Base-by-base conservation (phyloP, 1,140 invertebrate genomes). In the Zaprionus davidi region DNA sequence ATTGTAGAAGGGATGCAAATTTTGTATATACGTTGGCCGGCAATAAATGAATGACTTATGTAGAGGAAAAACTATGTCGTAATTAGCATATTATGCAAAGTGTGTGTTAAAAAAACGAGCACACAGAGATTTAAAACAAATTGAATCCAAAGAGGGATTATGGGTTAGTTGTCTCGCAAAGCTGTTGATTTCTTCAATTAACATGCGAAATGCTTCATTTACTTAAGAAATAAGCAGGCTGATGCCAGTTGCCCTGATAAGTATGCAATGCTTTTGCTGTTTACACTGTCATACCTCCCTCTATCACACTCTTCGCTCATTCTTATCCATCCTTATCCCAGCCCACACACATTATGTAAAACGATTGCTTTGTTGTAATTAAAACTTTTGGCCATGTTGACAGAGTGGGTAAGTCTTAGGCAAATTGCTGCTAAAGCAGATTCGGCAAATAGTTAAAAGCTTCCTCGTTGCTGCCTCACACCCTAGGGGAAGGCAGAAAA, bases 21-120 rank as follows among this genome's bases (percentile, higher is more conserved):
- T 34, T 59, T 71, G 20, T 60, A n/a, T 56, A 46, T 53, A 53
- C 12, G 58, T 65, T 53, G 36, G 9, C 49, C 36, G 36, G 72
- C 57, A 66, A 83, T 83, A 80, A 87, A 84, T 88, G 69, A 83
- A 81, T 84, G 84, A 88, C 75, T 79, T 83, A 76, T 88, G 81
- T 72, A 59, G 41, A 44, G 64, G 71, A 56, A 88, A 66, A 88
- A 80, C 70, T 71, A 68, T 73, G n/a, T 17, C 31, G 68, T 69
- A 84, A 84, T 88, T 88, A 84, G 78, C 84, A 87, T 87, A 81
- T 71, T 88, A 84, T 84, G 81, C 69, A 81, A 81, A 84, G 71
- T 59, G 64, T 60, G 7, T 17, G 41, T n/a, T 51, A 62, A 78
- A 78, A 78, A 83, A 66, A 56, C 12, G 15, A n/a, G 20, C 56